Conservation (phyloP, 2,113 vertebrate genomes). For the Platysteira castanea region DNA sequence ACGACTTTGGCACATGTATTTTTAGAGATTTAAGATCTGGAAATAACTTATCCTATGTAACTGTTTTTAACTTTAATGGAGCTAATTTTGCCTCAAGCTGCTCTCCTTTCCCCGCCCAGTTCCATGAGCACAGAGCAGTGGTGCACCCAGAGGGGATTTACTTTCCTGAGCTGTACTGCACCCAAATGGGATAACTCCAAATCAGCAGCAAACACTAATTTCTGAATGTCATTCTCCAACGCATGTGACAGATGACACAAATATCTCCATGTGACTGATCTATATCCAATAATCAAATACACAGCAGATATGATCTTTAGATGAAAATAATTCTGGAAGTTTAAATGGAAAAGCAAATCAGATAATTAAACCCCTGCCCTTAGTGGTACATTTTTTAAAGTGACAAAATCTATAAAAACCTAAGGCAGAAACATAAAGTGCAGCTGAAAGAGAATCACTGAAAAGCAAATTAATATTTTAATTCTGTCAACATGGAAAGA, state of each 20-base stretch:
- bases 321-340: slow-evolving; percentile 30
- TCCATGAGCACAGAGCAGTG: background rate
- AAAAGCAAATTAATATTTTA: slow-evolving; percentile 66
- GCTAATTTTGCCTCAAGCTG: background rate
- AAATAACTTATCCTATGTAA: background rate
- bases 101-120: background rate
- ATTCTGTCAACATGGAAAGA: slow-evolving; percentile 43
- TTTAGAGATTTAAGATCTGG: background rate
- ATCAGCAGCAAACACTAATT: background rate
- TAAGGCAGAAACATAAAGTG: slow-evolving; percentile 38
- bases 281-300: slow-evolving; percentile 35
- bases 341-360: slow-evolving; percentile 60
- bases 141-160: background rate
- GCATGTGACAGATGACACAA: background rate
- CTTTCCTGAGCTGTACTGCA: background rate
- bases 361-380: slow-evolving; percentile 47
- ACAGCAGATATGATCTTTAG: slow-evolving; percentile 8
- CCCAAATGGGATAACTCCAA: background rate
- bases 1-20: background rate
- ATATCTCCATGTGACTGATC: background rate
- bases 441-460: slow-evolving; percentile 43
- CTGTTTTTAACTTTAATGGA: background rate
- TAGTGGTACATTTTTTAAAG: slow-evolving; percentile 58
- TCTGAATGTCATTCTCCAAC: background rate
- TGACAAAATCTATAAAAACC: slow-evolving; percentile 50